phyloP scores from a whole-genome alignment of 2,797 vertebrate species.

The Helostoma temminkii region DNA sequence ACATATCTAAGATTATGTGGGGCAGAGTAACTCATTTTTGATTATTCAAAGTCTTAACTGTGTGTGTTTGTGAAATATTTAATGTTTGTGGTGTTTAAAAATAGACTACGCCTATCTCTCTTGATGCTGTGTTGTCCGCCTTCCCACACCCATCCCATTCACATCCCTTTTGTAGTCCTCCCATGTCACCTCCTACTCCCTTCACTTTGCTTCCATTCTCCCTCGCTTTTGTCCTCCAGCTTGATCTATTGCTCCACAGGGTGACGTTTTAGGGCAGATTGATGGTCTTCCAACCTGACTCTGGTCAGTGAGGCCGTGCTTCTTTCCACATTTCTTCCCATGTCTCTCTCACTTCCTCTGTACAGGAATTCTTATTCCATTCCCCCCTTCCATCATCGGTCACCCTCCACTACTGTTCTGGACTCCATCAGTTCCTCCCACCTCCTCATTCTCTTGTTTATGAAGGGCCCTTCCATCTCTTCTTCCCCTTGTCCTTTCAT shows the following conservation, averaged over 20 bases:
- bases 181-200: conserved; percentile 16
- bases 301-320: conserved; percentile 50
- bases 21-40: not conserved
- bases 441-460: conserved; percentile 22
- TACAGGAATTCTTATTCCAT: conserved; percentile 40
- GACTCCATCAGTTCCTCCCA: conserved; percentile 35
- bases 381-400: conserved; percentile 40
- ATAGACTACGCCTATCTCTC: conserved; percentile 16
- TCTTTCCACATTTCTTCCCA: conserved; percentile 41
- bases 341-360: conserved; percentile 33
- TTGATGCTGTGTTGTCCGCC: conserved; percentile 9
- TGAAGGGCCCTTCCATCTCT: conserved; percentile 36
- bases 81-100: not conserved
- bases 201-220: conserved; percentile 23
- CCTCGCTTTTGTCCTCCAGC: conserved; percentile 47
- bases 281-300: conserved; percentile 54
- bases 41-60: not conserved
- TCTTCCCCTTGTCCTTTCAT: conserved; percentile 31
- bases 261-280: conserved; percentile 64
- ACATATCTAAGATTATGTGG: not conserved
- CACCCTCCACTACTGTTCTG: conserved; percentile 37
- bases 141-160: conserved; percentile 19
- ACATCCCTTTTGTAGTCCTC: conserved; percentile 14
- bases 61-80: not conserved
- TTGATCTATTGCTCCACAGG: conserved; percentile 71